Percentiles rank a stretch among this genome's conserved stretches.
phyloP scores from a whole-genome alignment of 2,797 vertebrate genomes.

The Petrocephalus sullivani region DNA sequence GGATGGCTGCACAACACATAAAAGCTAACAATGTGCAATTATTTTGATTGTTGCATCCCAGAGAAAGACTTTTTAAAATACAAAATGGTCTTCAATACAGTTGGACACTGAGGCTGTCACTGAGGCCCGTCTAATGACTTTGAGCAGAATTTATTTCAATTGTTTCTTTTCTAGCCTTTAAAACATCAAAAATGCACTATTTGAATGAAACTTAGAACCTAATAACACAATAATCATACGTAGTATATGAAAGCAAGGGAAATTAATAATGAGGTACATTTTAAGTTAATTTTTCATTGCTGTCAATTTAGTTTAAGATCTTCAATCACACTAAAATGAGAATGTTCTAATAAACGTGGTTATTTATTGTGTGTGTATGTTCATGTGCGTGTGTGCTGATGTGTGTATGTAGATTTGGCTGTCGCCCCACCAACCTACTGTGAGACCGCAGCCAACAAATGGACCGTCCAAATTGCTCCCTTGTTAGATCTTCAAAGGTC shows the following conservation, averaged over 20 bases:
- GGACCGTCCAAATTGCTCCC: slow-evolving; percentile 66
- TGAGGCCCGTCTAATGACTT: neutral
- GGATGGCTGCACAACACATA: neutral
- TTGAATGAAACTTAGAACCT: neutral
- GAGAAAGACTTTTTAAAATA: neutral
- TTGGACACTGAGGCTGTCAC: neutral
- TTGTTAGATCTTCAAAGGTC: slow-evolving; percentile 69
- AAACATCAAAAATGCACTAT: neutral
- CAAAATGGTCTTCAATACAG: neutral
- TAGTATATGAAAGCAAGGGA: neutral
- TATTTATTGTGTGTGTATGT: neutral
- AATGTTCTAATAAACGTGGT: neutral
- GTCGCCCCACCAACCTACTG: slow-evolving; percentile 47
- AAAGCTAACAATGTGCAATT: neutral
- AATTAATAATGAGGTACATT: neutral
- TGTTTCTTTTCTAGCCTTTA: neutral
- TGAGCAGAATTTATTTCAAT: neutral
- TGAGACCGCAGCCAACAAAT: slow-evolving; percentile 63
- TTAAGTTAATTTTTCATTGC: neutral
- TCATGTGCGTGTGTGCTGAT: slow-evolving; percentile 7
- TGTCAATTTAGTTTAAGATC: neutral
- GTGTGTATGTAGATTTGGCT: slow-evolving; percentile 35
- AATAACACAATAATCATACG: neutral
- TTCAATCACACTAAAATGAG: neutral
- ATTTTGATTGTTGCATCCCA: neutral